Percentiles rank a stretch among this genome's conserved stretches.
Evolutionary conservation across 2,113 vertebrate genomes (phyloP).

Genomic region (Hiodon alosoides): DNA sequence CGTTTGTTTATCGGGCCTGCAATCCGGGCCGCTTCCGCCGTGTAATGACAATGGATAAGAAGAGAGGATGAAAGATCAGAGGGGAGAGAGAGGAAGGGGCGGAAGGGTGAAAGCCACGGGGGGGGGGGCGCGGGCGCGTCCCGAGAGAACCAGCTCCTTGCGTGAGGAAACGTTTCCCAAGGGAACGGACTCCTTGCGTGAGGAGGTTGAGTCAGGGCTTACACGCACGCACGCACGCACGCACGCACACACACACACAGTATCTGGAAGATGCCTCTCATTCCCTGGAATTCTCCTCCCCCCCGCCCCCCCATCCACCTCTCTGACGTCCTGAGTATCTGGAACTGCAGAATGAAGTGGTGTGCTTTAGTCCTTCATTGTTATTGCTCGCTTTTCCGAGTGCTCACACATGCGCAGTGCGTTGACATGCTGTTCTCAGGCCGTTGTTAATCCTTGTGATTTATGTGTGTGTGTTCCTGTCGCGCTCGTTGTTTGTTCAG

Average conservation of each 20-base stretch:
- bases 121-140: not conserved
- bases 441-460: not conserved
- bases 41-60: conserved; percentile 41
- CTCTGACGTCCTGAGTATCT: not conserved
- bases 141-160: not conserved
- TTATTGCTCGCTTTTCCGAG: not conserved
- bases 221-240: not conserved
- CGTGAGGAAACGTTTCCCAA: conserved; percentile 30
- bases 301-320: not conserved
- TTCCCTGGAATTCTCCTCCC: not conserved
- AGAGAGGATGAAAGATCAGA: conserved; percentile 42
- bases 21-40: conserved; percentile 43
- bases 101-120: not conserved
- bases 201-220: conserved; percentile 18
- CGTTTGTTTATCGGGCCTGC: conserved; percentile 45
- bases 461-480: not conserved
- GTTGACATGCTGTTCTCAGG: not conserved
- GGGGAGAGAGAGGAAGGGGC: conserved; percentile 30
- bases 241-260: conserved; percentile 3
- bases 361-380: not conserved
- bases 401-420: too few relatives aligned
- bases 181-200: conserved; percentile 30
- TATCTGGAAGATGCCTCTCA: conserved; percentile 8
- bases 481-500: not conserved
- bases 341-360: not conserved